Conservation (phyloP, 2,113 vertebrate species). For the Mustelus asterias region DNA sequence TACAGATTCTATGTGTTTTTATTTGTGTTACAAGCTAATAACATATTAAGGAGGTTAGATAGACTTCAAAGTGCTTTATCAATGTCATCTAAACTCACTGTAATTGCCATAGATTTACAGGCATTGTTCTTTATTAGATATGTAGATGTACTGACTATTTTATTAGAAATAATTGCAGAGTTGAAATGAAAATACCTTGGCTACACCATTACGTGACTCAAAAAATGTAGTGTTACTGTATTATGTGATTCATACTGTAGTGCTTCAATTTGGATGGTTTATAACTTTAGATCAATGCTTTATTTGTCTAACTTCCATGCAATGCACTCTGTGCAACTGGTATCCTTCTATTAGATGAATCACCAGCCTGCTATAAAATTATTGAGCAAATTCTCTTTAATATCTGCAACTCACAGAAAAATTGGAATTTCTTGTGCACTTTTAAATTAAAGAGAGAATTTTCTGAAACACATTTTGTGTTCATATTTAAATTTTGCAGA, state of each 20-base stretch:
- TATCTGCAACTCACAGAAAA: neutral
- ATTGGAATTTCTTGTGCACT: neutral
- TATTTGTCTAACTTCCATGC: neutral
- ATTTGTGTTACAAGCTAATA: neutral
- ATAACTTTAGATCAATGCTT: constrained; percentile 10
- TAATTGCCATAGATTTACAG: neutral
- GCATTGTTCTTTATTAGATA: neutral
- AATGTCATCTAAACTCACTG: neutral
- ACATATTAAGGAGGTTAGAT: neutral
- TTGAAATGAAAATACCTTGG: neutral
- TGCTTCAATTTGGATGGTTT: neutral
- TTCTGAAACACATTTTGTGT: neutral
- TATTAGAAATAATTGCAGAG: neutral
- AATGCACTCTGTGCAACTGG: neutral
- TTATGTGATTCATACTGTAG: neutral
- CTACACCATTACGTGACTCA: neutral
- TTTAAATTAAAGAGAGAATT: neutral
- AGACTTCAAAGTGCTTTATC: neutral
- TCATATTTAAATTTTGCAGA: neutral
- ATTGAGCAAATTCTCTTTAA: neutral
- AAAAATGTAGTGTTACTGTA: neutral
- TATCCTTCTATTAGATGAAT: neutral
- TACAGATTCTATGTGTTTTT: neutral
- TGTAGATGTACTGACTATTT: neutral
- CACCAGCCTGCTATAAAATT: neutral